These are phyloP conservation scores for Tetropium fuscum DNA, from an alignment of 2,888 invertebrate genomes.

Conservation along the genomic window DNA sequence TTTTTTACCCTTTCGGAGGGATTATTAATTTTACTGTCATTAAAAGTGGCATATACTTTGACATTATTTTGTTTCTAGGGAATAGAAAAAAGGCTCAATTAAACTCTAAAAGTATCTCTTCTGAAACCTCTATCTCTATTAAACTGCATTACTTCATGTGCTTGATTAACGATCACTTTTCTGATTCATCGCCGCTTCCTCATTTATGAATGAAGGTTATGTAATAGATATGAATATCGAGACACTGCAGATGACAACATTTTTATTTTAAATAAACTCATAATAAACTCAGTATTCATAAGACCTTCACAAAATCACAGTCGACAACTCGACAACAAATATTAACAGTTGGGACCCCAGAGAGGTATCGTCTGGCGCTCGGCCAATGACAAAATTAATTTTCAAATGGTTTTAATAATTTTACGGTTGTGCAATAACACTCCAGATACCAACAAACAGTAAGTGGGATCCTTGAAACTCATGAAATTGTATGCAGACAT, in stretches of 20 bases:
- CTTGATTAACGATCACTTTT: constrained; percentile 12
- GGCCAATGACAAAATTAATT: constrained; percentile 23
- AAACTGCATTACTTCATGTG: not conserved
- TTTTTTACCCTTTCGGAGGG: no score
- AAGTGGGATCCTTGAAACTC: not conserved
- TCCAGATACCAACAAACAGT: not conserved
- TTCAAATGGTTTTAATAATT: constrained; percentile 10
- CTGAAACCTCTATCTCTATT: no score
- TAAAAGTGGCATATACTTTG: no score
- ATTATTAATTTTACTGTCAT: no score
- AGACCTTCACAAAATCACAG: constrained; percentile 23
- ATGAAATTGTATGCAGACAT: constrained; percentile 1
- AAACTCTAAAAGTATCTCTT: no score
- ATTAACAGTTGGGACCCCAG: constrained; percentile 19
- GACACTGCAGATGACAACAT: constrained; percentile 4
- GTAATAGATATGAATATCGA: constrained; percentile 11
- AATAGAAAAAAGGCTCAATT: no score
- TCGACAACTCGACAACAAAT: constrained; percentile 13
- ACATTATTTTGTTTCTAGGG: no score
- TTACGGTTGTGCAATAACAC: constrained; percentile 8
- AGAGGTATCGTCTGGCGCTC: constrained; percentile 15
- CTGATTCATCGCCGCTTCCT: constrained; percentile 21
- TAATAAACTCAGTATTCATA: constrained; percentile 11
- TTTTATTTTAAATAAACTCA: constrained; percentile 10
- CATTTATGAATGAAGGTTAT: constrained; percentile 17